These are phyloP conservation scores for Mesoligia furuncula DNA, from an alignment of 2,888 invertebrate species.

Conservation along the genomic window DNA sequence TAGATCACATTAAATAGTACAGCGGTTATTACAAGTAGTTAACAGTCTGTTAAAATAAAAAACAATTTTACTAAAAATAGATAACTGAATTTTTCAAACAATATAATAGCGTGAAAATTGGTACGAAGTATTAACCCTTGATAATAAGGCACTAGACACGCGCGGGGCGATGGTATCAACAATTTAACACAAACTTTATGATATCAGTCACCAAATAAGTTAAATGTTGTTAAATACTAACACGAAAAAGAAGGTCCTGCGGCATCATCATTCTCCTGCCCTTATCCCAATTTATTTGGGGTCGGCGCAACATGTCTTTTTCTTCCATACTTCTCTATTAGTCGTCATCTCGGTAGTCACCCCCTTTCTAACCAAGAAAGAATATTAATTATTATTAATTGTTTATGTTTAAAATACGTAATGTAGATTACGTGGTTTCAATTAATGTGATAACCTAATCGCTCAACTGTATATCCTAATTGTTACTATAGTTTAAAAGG, in stretches of 20 bases:
- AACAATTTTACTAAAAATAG: neutral
- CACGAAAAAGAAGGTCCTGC: neutral
- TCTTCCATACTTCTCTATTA: too few species aligned
- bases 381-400: too few species aligned
- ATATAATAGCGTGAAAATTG: neutral
- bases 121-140: neutral
- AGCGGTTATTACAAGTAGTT: neutral
- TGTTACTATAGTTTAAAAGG: too few species aligned
- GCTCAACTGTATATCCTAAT: neutral
- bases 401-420: neutral
- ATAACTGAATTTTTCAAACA: neutral
- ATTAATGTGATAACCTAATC: neutral
- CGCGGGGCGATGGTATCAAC: neutral
- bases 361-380: too few species aligned
- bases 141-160: neutral
- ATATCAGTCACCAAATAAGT: neutral
- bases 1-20: too few species aligned
- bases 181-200: neutral
- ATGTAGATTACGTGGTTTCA: neutral
- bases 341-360: too few species aligned
- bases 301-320: too few species aligned
- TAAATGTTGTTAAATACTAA: neutral
- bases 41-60: neutral
- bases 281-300: too few species aligned
- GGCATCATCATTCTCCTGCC: too few species aligned